phyloP scores from a whole-genome alignment of 2,113 vertebrate genomes.

The Agapornis roseicollis region DNA sequence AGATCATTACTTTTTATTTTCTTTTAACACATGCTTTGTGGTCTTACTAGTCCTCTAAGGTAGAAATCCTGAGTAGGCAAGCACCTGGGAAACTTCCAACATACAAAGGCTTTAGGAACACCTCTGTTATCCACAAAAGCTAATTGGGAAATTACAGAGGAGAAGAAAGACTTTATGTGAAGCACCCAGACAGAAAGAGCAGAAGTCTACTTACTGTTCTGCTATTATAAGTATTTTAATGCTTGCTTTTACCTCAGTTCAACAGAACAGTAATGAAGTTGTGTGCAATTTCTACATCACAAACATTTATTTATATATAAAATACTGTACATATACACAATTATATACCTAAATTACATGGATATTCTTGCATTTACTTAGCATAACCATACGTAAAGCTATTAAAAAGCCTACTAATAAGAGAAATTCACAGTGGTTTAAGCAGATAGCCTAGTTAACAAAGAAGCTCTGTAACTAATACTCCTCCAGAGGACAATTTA shows the following conservation, averaged over 20 bases:
- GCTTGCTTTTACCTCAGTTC: not conserved
- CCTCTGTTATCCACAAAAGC: slow-evolving; percentile 47
- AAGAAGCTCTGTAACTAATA: slow-evolving; percentile 78
- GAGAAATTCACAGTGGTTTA: slow-evolving; percentile 70
- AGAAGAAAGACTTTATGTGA: slow-evolving; percentile 45
- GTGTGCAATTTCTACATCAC: slow-evolving; percentile 38
- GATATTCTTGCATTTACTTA: slow-evolving; percentile 48
- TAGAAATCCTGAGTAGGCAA: not conserved
- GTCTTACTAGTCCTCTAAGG: not conserved
- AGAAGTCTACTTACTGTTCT: slow-evolving; percentile 14
- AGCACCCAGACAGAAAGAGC: not conserved
- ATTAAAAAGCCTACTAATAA: slow-evolving; percentile 69
- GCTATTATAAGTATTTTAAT: slow-evolving; percentile 57
- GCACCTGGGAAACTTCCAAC: not conserved
- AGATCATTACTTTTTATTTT: not conserved
- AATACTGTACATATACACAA: not conserved
- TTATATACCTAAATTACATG: slow-evolving; percentile 56
- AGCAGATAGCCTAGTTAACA: slow-evolving; percentile 75
- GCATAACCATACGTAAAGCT: slow-evolving; percentile 44
- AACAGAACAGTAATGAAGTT: slow-evolving; percentile 36
- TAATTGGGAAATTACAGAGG: slow-evolving; percentile 37
- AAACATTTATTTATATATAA: slow-evolving; percentile 11
- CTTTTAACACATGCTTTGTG: not conserved
- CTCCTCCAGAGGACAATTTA: slow-evolving; percentile 79
- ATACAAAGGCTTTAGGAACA: slow-evolving; percentile 20